Evolutionary conservation across 2,888 invertebrate genomes (phyloP), one percentile per base, ranked within the genome.

Genomic region (Troides helena): DNA sequence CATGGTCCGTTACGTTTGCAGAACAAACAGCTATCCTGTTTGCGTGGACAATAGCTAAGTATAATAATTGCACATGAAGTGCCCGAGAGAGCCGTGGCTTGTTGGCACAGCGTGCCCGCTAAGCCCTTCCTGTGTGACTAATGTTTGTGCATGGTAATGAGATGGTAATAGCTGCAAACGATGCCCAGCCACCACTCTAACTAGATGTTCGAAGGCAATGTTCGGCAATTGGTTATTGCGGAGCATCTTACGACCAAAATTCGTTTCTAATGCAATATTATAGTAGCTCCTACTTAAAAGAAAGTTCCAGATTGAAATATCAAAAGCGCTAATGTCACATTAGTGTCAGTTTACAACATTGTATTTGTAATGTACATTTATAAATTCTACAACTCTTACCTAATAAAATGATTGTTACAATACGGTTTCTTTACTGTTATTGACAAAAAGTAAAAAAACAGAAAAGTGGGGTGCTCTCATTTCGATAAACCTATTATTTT

Each of bases 131-230:
- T 81, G 86, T 85, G 85, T 87, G 87, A 89, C 87, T 87, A 88
- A 88, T 90, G 89, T 91, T 92, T 89, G 89, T 74, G 67, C 90
- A 92, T 92, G 92, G 76, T 92, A 90, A 92, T 90, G 84, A 89
- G 81, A 91, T 92, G 92, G 82, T 91, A 92, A 92, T 91, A 83
- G 85, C 77, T 77, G 81, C 77, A 69, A 69, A 69, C 75, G 74
- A 80, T 63, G 58, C 81, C 81, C 81, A 81, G 83, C 82, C 82
- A 82, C 76, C 79, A 30, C 63, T 73, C 82, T 84, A 89, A 91
- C 89, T 90, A 85, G 89, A 91, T 30, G 30, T 30, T 90, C 90
- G 90, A 84, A 84, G 83, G 79, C 79, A 30, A 30, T 30, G 81
- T 78, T 80, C 79, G 64, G 61, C 73, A 68, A 81, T 80, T 82